Evolutionary conservation across 2,797 vertebrate species (phyloP).

Genomic region (Neomorphus geoffroyi): DNA sequence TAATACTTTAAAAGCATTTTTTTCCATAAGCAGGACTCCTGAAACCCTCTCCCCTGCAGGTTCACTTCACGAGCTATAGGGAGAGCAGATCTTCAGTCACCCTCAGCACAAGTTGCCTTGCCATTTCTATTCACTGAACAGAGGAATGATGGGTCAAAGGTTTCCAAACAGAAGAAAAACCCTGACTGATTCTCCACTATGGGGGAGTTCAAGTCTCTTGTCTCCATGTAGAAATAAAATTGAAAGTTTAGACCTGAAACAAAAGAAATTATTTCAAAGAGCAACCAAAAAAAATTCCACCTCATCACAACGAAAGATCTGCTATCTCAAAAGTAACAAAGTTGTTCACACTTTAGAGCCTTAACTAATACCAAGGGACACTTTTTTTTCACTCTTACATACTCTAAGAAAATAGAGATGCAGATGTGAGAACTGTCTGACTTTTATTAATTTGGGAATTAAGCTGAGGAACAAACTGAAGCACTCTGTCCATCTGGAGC

Average conservation of each 20-base stretch:
- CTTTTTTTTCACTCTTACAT: background rate
- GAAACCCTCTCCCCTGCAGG: slow-evolving; percentile 6
- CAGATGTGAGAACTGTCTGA: background rate
- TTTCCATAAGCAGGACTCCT: background rate
- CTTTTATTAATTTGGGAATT: background rate
- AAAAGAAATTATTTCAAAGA: slow-evolving; percentile 14
- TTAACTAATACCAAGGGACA: background rate
- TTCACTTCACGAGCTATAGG: background rate
- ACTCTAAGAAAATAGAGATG: background rate
- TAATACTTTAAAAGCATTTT: slow-evolving; percentile 22
- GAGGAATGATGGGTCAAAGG: background rate
- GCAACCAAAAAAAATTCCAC: background rate
- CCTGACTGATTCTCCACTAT: background rate
- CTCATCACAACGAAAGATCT: background rate
- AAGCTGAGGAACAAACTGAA: background rate
- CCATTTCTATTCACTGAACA: background rate
- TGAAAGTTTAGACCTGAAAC: slow-evolving; percentile 12
- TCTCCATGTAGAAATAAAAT: background rate
- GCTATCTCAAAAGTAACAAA: background rate
- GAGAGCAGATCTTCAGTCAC: background rate
- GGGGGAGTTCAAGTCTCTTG: background rate
- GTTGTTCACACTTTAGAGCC: background rate
- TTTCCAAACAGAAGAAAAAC: slow-evolving; percentile 21
- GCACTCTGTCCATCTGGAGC: background rate
- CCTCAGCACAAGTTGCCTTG: background rate